Evolutionary conservation across 2,113 vertebrate genomes (phyloP), one percentile per base, ranked within the genome.

Genomic region (Leptocoma aspasia): DNA sequence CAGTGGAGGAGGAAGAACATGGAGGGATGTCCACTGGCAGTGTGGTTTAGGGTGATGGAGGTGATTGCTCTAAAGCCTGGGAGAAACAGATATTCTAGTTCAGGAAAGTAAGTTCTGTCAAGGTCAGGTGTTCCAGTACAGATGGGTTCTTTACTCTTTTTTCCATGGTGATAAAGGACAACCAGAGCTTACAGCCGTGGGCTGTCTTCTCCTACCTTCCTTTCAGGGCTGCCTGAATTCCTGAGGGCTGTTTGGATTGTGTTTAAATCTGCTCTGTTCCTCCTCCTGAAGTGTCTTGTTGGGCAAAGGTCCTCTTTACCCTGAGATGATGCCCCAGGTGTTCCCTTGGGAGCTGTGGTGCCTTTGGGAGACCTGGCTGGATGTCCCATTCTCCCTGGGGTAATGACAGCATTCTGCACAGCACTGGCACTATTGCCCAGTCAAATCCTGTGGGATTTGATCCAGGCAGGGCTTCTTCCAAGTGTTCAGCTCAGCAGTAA

Each of bases 1-100:
- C 10, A 4, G 3, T 4, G 15, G 30, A 81, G 45, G n/a, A 81
- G 33, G 54, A n/a, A 15, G 61, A n/a, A 4, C 6, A 0, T 5
- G 19, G 50, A 35, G 39, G 11, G 18, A 33, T 60, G 35, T 30
- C 42, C 24, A 2, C 11, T 54, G 50, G 9, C 59, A 35, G 4
- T 0, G 6, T 42, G 21, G 4, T 26, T 56, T 31, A 28, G 49
- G 15, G 7, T 5, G 23, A 4, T 6, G 4, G 33, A 39, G 30
- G 12, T 21, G 27, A 68, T 57, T 37, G 27, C 39, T 82, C 49
- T 21, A 30, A 69, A 87, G 39, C 16, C 16, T 47, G 27, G 33
- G 27, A 54, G 33, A 27, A 71, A 10, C 0, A 12, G 23, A 9
- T 15, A 3, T 54, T 82, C 19, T 30, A 30, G 19, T 45, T 64